Base-by-base conservation (phyloP, 2,888 invertebrate genomes). In the Pteria penguin region DNA sequence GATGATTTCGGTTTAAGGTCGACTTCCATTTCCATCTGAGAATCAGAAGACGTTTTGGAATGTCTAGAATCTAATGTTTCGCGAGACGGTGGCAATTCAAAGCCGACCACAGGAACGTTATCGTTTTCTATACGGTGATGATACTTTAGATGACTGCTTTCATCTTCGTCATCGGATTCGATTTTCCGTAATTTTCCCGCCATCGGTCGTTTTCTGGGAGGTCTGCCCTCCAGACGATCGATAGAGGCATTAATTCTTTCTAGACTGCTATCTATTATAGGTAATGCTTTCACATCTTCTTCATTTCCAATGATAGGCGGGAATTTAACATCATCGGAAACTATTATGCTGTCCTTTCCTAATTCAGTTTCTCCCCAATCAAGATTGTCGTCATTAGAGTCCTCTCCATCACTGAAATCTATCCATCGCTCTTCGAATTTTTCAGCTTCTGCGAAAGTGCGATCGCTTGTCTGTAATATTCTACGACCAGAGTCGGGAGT, bases 61-160 rank as follows among this genome's bases (percentile, higher is more conserved):
- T 26, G n/a, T 33, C 32, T 26, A 32, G 72, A 8, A 58, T 58
- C 4, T 27, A 72, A 45, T 33, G 65, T 62, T 62, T 72, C 72
- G 31, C 61, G 63, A 26, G 72, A 72, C 4, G 72, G 32, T 61
- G 72, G 55, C n/a, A 76, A 57, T 26, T 72, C 72, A 18, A 72
- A 36, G 4, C 67, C 67, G 22, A 58, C 67, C 31, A 52, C 52
- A 2, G 76, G 76, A 29, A 76, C 32, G 18, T 70, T 71, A n/a
- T 72, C 72, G 33, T 68, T 60, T 22, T 68, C 62, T 2, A 45
- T 67, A 18, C 76, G 61, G 32, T 76, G 76, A 18, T 76, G 72
- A 29, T 76, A 76, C 68, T 72, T 76, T 8, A 76, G n/a, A 31
- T 72, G 68, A 14, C 72, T 66, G 24, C 36, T 26, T 31, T 75